Percentiles rank a stretch among this genome's conserved stretches.
Evolutionary conservation across 2,113 vertebrate genomes (phyloP).

Genomic region (Glaucidium brasilianum): DNA sequence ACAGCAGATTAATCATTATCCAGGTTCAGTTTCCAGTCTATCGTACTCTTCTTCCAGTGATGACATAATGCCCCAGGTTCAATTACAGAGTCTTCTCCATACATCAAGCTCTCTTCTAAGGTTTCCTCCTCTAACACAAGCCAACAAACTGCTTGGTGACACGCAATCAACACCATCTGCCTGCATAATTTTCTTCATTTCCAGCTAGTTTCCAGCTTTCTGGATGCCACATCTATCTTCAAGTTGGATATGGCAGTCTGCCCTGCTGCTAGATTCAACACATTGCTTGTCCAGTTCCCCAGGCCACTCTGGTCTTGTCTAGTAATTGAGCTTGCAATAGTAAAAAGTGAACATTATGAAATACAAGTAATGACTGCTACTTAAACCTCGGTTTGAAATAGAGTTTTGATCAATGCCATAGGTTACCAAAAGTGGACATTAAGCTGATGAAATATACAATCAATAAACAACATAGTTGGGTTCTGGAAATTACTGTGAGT

Average conservation of each 20-base stretch:
- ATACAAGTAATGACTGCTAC: background rate
- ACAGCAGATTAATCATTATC: background rate
- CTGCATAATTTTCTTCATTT: background rate
- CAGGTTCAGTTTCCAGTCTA: background rate
- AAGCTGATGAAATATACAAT: background rate
- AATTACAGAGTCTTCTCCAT: background rate
- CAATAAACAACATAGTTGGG: background rate
- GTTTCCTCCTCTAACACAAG: background rate
- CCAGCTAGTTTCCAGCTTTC: background rate
- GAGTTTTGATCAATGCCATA: background rate
- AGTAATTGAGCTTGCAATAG: background rate
- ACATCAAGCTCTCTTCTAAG: background rate
- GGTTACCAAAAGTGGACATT: background rate
- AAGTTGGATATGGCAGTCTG: background rate
- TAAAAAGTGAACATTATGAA: background rate
- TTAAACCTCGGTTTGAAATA: background rate
- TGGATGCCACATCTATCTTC: background rate
- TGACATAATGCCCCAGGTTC: background rate
- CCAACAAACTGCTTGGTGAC: background rate
- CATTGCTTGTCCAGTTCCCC: background rate
- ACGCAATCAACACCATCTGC: background rate
- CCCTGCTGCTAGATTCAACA: background rate
- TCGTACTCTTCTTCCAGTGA: background rate
- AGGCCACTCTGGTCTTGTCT: background rate
- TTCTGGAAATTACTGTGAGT: background rate